A percentile compares a stretch with the other conserved stretches of the same genome.
Conservation (phyloP, 2,888 invertebrate species). For the Adela reaumurella region DNA sequence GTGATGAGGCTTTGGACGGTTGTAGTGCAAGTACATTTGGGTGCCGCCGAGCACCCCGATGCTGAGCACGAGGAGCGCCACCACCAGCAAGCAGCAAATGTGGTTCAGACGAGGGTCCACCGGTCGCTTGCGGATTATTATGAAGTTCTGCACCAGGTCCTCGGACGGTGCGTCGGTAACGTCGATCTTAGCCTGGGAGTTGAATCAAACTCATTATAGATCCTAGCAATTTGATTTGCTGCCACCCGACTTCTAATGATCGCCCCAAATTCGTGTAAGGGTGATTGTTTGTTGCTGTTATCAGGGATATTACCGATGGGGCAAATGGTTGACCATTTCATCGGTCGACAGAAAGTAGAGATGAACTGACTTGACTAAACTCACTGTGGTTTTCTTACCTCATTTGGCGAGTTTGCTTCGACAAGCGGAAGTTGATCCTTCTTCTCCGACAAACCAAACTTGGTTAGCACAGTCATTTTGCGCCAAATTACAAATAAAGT, state of each 20-base stretch:
- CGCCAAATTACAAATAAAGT: too few relatives aligned
- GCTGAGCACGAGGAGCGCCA: conserved; percentile 66
- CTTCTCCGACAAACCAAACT: conserved; percentile 70
- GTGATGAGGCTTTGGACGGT: conserved; percentile 56
- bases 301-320: too few relatives aligned
- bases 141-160: neutral
- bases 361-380: too few relatives aligned
- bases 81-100: conserved; percentile 49
- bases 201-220: too few relatives aligned
- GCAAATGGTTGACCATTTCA: too few relatives aligned
- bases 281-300: too few relatives aligned
- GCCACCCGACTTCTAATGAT: too few relatives aligned
- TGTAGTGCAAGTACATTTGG: conserved; percentile 71
- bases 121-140: neutral
- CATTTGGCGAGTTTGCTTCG: conserved; percentile 31
- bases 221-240: too few relatives aligned
- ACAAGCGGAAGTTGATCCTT: conserved; percentile 63
- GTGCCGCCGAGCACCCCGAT: conserved; percentile 70
- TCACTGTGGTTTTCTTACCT: conserved; percentile 26
- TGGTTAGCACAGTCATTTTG: conserved; percentile 77
- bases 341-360: too few relatives aligned
- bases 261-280: too few relatives aligned
- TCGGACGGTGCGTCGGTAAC: neutral
- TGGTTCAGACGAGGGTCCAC: neutral
- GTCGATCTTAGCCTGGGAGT: too few relatives aligned